Conservation (phyloP, 2,888 invertebrate species). For the Hirtodrosophila trivittata region DNA sequence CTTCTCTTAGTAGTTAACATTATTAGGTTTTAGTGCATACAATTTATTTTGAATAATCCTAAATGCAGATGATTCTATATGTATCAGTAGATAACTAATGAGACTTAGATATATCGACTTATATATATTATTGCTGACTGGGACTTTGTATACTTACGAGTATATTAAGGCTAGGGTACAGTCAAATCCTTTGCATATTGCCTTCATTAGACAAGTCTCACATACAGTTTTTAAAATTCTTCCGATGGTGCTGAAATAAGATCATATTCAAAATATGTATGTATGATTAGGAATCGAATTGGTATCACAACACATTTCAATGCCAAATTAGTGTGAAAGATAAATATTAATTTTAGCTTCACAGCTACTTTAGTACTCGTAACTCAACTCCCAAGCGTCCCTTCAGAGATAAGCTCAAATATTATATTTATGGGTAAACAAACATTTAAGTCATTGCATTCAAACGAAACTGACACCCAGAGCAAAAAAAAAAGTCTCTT, state of each 20-base stretch:
- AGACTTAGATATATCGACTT: too few species aligned
- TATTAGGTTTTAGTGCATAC: slow-evolving; percentile 18
- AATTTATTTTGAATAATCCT: slow-evolving; percentile 14
- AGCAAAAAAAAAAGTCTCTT: not conserved
- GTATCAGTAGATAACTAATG: not conserved
- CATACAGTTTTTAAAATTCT: too few species aligned
- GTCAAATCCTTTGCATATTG: too few species aligned
- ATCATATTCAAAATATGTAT: too few species aligned
- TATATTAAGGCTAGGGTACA: too few species aligned
- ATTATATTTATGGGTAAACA: slow-evolving; percentile 3
- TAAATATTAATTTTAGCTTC: slow-evolving; percentile 39
- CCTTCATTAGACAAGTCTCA: too few species aligned
- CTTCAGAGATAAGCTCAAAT: slow-evolving; percentile 14
- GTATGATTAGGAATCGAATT: too few species aligned
- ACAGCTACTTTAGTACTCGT: slow-evolving; percentile 13
- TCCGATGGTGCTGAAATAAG: too few species aligned
- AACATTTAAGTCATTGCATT: not conserved
- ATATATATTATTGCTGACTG: too few species aligned
- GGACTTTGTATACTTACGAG: too few species aligned
- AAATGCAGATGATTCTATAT: not conserved
- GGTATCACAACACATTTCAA: slow-evolving; percentile 17
- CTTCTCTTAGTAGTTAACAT: slow-evolving; percentile 29
- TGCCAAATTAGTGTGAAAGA: slow-evolving; percentile 31
- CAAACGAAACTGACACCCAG: slow-evolving; percentile 4
- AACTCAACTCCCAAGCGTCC: slow-evolving; percentile 26